Conservation (phyloP, 2,797 vertebrate species). For the Lerista edwardsae region DNA sequence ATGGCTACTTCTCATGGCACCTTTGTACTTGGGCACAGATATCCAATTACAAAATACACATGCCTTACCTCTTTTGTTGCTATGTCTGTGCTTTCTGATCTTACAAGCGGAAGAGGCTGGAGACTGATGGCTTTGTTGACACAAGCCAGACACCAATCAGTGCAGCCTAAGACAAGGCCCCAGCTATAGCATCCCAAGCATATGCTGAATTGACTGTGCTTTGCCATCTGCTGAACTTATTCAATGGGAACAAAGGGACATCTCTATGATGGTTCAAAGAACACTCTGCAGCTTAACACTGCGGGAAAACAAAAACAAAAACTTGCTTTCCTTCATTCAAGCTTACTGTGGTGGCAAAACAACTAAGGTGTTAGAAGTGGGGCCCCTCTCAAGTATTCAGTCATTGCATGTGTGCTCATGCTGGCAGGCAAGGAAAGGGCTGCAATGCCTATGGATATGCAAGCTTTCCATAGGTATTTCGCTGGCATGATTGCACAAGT, state of each 20-base stretch:
- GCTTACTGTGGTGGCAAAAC: neutral
- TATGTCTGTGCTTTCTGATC: neutral
- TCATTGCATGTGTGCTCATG: neutral
- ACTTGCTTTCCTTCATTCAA: neutral
- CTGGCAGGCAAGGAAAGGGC: neutral
- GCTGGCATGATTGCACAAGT: neutral
- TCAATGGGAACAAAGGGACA: neutral
- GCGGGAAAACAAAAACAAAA: neutral
- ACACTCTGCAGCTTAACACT: neutral
- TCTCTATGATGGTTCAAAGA: neutral
- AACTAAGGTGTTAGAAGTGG: neutral
- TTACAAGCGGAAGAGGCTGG: neutral
- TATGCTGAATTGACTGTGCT: no score
- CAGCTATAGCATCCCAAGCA: no score
- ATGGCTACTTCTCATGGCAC: neutral
- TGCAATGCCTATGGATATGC: neutral
- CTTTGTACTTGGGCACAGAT: neutral
- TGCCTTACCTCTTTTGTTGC: neutral
- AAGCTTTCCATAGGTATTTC: neutral
- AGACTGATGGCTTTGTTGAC: neutral
- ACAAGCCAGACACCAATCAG: neutral
- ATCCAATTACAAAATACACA: neutral
- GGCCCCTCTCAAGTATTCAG: neutral
- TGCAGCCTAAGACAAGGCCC: neutral
- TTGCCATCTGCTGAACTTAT: no score